These are phyloP conservation scores for Coturnix japonica DNA, from an alignment of 2,113 vertebrate species.

Conservation along the genomic window DNA sequence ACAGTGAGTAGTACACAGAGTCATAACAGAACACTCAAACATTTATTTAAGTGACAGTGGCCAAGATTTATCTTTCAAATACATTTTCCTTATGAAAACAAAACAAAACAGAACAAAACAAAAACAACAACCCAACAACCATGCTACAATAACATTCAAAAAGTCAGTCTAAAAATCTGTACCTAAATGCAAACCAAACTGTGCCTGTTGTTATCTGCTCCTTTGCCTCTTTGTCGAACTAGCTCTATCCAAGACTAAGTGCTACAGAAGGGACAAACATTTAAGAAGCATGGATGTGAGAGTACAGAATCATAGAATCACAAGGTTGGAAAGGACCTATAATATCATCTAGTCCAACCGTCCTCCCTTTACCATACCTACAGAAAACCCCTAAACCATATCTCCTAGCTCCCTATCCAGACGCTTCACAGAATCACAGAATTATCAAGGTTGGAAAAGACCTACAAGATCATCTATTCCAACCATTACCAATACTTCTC, in stretches of 20 bases:
- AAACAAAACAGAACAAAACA: no score
- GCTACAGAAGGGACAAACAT: not conserved
- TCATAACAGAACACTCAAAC: not conserved
- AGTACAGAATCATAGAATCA: no score
- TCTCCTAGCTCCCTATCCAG: no score
- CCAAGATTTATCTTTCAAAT: not conserved
- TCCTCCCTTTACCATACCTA: no score
- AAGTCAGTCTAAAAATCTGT: not conserved
- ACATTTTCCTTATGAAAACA: not conserved
- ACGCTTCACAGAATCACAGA: no score
- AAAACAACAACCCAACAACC: no score
- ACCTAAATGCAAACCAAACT: not conserved
- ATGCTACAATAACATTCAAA: not conserved
- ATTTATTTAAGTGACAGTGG: not conserved
- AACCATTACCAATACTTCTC: no score
- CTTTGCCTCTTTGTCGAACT: not conserved
- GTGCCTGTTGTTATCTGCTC: not conserved
- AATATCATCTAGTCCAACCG: no score
- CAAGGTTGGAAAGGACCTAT: no score
- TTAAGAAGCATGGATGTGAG: not conserved
- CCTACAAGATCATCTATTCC: no score
- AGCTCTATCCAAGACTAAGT: not conserved
- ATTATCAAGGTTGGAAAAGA: no score
- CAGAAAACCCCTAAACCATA: no score
- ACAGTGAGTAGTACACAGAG: not conserved